Evolutionary conservation across 2,113 vertebrate species (phyloP), one percentile per base, ranked within the genome.

Genomic region (Ranitomeya variabilis): DNA sequence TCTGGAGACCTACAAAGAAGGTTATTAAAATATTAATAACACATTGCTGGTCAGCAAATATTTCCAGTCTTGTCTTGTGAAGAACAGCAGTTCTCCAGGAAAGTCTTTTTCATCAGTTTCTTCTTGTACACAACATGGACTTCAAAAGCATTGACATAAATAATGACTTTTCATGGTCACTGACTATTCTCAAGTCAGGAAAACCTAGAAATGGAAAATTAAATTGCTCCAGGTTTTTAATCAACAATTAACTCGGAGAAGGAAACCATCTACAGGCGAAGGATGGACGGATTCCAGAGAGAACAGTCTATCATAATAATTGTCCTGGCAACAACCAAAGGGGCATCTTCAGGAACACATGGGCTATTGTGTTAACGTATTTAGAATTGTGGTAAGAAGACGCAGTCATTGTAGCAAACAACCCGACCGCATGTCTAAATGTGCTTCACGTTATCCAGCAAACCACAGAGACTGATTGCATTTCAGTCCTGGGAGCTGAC

Each of bases 401-500:
- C 89, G 91, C 91, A 89, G 90, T 85, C 87, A 90, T 60, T 89
- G 74, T 59, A 90, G 85, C 89, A 86, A 92, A 93, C 12, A 55
- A 55, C 90, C 87, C 90, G 82, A 71, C 82, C 66, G 16, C 37
- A 69, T 31, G 90, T 90, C 45, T 83, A 83, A 92, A 90, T 90
- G 79, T 93, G 92, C 92, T 94, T 90, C 80, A 90, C 91, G 93
- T 94, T 93, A 95, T 88, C 90, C 86, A 76, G 15, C 85, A 90
- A 87, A 90, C 91, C 90, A 89, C 89, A 90, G 89, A 88, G 91
- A 78, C 92, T 90, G 89, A 92, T 54, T 67, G 54, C 52, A 54
- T 69, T 69, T 83, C 4, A 81, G 26, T 62, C 8, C 31, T 66
- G 60, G 59, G 59, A 83, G 37, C 60, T 52, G 59, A 66, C 16